phyloP scores from a whole-genome alignment of 1,140 invertebrate genomes.

The Andricus grossulariae region DNA sequence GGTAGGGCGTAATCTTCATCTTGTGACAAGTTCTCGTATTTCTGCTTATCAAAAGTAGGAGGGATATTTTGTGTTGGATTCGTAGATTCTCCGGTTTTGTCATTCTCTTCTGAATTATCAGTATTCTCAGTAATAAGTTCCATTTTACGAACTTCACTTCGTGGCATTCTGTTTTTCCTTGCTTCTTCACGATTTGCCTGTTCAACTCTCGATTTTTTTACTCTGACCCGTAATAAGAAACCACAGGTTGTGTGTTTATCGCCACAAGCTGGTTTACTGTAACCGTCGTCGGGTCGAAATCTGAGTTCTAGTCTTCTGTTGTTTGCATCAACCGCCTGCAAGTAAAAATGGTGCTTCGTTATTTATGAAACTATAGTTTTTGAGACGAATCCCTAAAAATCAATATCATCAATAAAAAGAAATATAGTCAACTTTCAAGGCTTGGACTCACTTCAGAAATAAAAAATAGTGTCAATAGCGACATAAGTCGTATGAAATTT shows the following conservation, averaged over 20 bases:
- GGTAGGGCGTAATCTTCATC: constrained; percentile 60
- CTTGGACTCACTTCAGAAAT: too few species aligned
- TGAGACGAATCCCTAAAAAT: background rate
- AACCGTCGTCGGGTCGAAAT: constrained; percentile 91
- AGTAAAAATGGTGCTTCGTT: constrained; percentile 48
- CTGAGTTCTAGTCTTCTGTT: constrained; percentile 85
- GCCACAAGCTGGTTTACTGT: constrained; percentile 86
- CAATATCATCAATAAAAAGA: constrained; percentile 48
- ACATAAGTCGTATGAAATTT: too few species aligned
- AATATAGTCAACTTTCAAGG: constrained; percentile 49
- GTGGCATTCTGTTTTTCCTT: background rate
- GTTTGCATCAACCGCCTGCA: constrained; percentile 65
- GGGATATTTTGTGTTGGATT: constrained; percentile 37
- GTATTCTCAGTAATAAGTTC: background rate
- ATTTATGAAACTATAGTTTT: background rate
- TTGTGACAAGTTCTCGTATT: constrained; percentile 61
- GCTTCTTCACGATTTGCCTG: constrained; percentile 57
- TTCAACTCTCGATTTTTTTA: constrained; percentile 74
- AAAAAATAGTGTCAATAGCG: too few species aligned
- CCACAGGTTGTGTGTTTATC: constrained; percentile 81
- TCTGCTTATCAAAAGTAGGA: constrained; percentile 54
- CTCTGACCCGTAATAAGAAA: constrained; percentile 85
- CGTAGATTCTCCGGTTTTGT: constrained; percentile 25
- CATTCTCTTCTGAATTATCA: constrained; percentile 14
- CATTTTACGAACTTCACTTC: constrained; percentile 33